Evolutionary conservation across 2,113 vertebrate genomes (phyloP).

Genomic region (Haemorhous mexicanus): DNA sequence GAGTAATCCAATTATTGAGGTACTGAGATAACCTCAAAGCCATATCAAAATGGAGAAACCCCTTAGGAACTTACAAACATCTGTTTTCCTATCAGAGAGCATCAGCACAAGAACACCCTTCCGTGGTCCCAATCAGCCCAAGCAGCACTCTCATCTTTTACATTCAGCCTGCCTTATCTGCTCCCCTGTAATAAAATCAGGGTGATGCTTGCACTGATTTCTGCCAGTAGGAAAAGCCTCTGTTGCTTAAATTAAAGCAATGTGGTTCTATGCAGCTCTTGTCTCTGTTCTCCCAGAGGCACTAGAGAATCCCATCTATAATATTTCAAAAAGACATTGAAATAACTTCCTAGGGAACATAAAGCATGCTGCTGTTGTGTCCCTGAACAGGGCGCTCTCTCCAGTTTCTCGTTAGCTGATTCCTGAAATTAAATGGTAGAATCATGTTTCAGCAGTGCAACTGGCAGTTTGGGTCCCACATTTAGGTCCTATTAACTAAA

Average conservation of each 20-base stretch:
- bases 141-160: not conserved
- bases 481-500: slow-evolving; percentile 14
- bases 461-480: not conserved
- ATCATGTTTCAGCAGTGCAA: not conserved
- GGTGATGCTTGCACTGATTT: slow-evolving; percentile 1
- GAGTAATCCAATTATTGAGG: slow-evolving; percentile 12
- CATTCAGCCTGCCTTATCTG: not conserved
- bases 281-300: not conserved
- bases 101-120: slow-evolving; percentile 17
- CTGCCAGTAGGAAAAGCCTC: not conserved
- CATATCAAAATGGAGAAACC: slow-evolving; percentile 26
- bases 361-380: not conserved
- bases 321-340: slow-evolving; percentile 6
- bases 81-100: not conserved
- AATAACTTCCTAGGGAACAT: not conserved
- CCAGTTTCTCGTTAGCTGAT: not conserved
- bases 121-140: not conserved
- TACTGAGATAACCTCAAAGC: slow-evolving; percentile 20
- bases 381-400: not conserved
- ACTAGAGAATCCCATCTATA: not conserved
- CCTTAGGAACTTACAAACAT: slow-evolving; percentile 27
- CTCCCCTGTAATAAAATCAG: slow-evolving; percentile 27
- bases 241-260: slow-evolving; percentile 10
- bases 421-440: not conserved
- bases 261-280: not conserved